phyloP scores from a whole-genome alignment of 2,797 vertebrate species.

The Alouatta caraya region DNA sequence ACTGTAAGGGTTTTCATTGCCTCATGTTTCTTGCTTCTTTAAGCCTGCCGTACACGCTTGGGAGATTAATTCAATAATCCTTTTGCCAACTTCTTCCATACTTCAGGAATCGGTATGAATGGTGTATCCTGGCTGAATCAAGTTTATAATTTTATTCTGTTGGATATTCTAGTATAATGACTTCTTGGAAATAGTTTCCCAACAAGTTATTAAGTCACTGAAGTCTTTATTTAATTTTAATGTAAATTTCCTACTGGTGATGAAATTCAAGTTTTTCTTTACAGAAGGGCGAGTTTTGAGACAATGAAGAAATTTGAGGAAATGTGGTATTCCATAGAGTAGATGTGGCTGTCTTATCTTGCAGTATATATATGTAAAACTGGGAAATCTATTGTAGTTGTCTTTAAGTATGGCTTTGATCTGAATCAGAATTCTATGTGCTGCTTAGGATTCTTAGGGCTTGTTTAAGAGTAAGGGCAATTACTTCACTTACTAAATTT shows the following conservation, averaged over 20 bases:
- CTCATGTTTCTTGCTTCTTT: background rate
- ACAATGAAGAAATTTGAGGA: background rate
- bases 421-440: background rate
- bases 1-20: background rate
- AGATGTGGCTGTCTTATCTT: background rate
- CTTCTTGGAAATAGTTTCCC: background rate
- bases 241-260: background rate
- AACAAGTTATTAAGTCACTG: background rate
- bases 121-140: background rate
- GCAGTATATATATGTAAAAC: background rate
- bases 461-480: slow-evolving; percentile 1
- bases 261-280: background rate
- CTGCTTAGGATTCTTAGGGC: background rate
- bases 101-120: background rate
- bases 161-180: background rate
- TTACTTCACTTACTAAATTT: background rate
- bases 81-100: background rate
- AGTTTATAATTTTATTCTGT: slow-evolving; percentile 16
- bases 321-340: background rate
- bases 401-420: background rate
- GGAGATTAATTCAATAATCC: background rate
- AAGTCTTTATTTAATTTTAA: background rate
- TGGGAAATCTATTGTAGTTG: background rate
- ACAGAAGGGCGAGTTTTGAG: slow-evolving; percentile 1
- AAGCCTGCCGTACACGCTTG: background rate